Evolutionary conservation across 2,888 invertebrate genomes (phyloP), one percentile per base, ranked within the genome.

Genomic region (Leuctra nigra): DNA sequence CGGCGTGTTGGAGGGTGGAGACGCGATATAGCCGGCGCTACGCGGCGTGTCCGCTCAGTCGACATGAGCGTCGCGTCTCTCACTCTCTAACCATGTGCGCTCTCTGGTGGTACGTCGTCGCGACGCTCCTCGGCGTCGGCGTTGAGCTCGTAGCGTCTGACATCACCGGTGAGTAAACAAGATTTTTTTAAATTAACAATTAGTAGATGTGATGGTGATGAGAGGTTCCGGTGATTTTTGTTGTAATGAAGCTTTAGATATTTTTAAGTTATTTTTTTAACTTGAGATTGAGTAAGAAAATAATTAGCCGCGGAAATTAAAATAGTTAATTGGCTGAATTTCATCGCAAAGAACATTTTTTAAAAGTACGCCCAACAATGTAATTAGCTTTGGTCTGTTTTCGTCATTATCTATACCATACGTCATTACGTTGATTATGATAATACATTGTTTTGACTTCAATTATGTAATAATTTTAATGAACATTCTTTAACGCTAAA

Each of bases 131-230:
- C 33, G 25, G 38, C 25, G 41, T 56, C 50, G 48, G 18, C 50
- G 36, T 39, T 11, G 24, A 35, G 14, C 47, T 24, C 9, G 52
- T 25, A 13, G 29, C 56, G 22, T 48, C 57, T 20, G 57, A 57
- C 54, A 57, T 57, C 54, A 57, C 57, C 25, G 57, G 57, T 57
- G 35, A 57, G 57, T 53, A 18, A n/a, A 22, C 11, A 39, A 29
- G 29, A 7, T 29, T 29, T 6, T 7, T 29, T 29, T 29, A 29
- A 29, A 29, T 29, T 29, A 29, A 29, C n/a, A n/a, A 29, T 29
- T 29, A 29, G 11, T 29, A 29, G 11, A 29, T 29, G 11, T 6
- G 6, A 29, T 20, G 16, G 6, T 7, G 6, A 2, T 16, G 39
- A 13, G 7, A 13, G 4, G 2, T 36, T 36, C 14, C 4, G 4